Evolutionary conservation across 2,113 vertebrate genomes (phyloP).

Genomic region (Serranochromis macrocephalus): DNA sequence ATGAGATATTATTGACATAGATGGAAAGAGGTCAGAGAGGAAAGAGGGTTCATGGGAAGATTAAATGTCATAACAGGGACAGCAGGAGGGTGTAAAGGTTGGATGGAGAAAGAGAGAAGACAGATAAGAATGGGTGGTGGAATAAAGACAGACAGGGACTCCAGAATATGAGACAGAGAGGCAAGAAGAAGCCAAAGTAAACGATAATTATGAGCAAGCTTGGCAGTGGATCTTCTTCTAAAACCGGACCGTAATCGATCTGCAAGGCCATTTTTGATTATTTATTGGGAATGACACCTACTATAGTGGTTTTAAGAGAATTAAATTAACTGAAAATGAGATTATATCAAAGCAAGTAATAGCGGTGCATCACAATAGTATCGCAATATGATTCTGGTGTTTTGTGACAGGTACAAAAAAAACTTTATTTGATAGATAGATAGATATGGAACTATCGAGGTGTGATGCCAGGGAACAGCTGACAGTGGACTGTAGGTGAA

Average conservation of each 20-base stretch:
- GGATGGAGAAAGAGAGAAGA: neutral
- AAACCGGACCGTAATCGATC: neutral
- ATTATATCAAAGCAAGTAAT: neutral
- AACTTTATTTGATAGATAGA: neutral
- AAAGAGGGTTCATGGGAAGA: neutral
- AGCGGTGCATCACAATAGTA: neutral
- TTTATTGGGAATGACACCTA: neutral
- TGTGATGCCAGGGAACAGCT: neutral
- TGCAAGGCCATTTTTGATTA: neutral
- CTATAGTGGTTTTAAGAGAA: neutral
- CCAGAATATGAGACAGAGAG: neutral
- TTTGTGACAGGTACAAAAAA: neutral
- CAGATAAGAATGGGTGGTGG: neutral
- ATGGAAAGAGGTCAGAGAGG: neutral
- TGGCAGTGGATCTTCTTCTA: neutral
- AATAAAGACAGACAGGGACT: neutral
- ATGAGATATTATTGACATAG: slow-evolving; percentile 20
- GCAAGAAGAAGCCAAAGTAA: neutral
- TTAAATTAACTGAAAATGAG: neutral
- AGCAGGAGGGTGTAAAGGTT: neutral
- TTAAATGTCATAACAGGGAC: slow-evolving; percentile 27
- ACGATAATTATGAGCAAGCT: neutral
- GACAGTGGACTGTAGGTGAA: neutral
- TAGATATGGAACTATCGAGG: neutral
- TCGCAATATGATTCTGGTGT: neutral